These are phyloP conservation scores for Oasisia sp. DNA, from an alignment of 2,888 invertebrate genomes.

Conservation along the genomic window DNA sequence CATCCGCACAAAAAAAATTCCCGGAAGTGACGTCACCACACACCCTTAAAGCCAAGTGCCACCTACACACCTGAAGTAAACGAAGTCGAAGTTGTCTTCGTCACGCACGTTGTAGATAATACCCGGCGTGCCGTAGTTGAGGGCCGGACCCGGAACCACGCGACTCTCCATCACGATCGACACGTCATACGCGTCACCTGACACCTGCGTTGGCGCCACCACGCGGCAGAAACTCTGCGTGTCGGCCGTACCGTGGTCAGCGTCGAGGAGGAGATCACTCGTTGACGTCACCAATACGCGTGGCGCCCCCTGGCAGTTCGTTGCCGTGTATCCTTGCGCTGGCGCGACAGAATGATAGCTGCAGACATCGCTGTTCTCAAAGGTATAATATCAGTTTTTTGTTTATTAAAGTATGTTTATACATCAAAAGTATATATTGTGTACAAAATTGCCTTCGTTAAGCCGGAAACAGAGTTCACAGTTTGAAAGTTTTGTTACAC, in stretches of 20 bases:
- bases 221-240: slow-evolving; percentile 10
- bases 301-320: background rate
- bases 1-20: no score
- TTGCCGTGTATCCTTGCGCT: background rate
- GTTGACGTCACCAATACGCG: background rate
- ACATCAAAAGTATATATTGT: no score
- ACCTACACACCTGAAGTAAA: background rate
- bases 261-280: background rate
- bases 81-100: background rate
- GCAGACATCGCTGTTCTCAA: no score
- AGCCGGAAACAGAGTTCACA: no score
- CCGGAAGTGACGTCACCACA: no score
- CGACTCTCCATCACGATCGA: background rate
- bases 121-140: slow-evolving; percentile 7
- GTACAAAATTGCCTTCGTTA: no score
- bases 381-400: no score
- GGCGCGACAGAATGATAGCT: background rate
- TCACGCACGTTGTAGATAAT: background rate
- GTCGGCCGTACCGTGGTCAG: background rate
- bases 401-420: no score
- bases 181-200: background rate
- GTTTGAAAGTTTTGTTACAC: no score
- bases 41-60: background rate
- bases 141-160: background rate
- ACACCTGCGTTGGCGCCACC: slow-evolving; percentile 10